These are phyloP conservation scores for Chionis minor DNA, from an alignment of 2,113 vertebrate species.

Conservation along the genomic window DNA sequence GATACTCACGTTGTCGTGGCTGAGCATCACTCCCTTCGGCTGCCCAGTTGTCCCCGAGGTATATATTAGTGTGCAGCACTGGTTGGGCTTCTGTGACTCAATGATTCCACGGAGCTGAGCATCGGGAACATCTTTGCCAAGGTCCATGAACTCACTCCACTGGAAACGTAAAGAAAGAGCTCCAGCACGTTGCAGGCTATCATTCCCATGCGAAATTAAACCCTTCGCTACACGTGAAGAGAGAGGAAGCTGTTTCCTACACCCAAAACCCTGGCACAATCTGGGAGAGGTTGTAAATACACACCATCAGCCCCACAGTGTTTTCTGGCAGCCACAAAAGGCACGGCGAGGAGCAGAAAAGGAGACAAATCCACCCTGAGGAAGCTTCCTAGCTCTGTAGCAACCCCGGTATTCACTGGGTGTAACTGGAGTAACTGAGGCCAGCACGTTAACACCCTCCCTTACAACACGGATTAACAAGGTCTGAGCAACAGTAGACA, in stretches of 20 bases:
- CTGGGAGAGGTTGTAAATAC: not conserved
- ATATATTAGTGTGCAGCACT: slow-evolving; percentile 92
- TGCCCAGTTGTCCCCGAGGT: slow-evolving; percentile 89
- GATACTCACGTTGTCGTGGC: slow-evolving; percentile 90
- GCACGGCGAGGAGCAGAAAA: not conserved
- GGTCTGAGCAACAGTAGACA: not conserved
- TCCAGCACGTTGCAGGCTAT: not conserved
- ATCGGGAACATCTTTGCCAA: slow-evolving; percentile 75
- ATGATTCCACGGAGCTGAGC: slow-evolving; percentile 76
- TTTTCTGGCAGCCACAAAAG: not conserved
- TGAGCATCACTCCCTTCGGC: slow-evolving; percentile 95
- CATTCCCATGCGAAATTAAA: not conserved
- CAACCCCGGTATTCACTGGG: not conserved
- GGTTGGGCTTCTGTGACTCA: slow-evolving; percentile 84
- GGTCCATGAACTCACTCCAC: slow-evolving; percentile 75
- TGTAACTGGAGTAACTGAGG: not conserved
- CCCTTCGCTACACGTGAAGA: not conserved
- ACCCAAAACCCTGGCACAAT: not conserved
- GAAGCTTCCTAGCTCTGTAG: not conserved
- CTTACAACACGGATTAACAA: not conserved
- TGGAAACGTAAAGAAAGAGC: not conserved
- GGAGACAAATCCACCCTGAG: not conserved
- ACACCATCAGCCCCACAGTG: not conserved
- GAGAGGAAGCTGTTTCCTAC: not conserved
- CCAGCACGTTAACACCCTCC: not conserved